Evolutionary conservation across 2,888 invertebrate species (phyloP).

Genomic region (Drosophila fulvimacula): DNA sequence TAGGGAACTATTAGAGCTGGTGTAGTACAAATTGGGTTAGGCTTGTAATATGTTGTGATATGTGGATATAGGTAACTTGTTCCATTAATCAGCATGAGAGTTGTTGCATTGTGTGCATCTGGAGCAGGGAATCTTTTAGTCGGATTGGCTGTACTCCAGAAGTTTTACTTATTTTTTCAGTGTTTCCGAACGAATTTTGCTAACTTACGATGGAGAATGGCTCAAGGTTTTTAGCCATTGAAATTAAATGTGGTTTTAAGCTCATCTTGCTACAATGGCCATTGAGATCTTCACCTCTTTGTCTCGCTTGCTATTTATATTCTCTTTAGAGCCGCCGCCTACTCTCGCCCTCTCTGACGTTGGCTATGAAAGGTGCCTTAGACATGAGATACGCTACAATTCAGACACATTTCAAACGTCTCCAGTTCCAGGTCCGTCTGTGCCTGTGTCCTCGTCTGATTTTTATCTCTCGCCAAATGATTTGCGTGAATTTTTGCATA

Average conservation of each 20-base stretch:
- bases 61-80: too few relatives aligned
- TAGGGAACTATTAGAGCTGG: too few relatives aligned
- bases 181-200: slow-evolving; percentile 21
- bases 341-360: background rate
- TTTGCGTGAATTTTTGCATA: slow-evolving; percentile 48
- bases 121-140: background rate
- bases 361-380: slow-evolving; percentile 20
- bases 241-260: slow-evolving; percentile 59
- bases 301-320: background rate
- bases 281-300: background rate
- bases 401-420: background rate
- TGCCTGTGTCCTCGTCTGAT: background rate
- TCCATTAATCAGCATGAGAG: too few relatives aligned
- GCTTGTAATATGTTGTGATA: too few relatives aligned
- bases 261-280: slow-evolving; percentile 30
- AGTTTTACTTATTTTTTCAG: background rate
- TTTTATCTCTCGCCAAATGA: slow-evolving; percentile 17
- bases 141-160: too few relatives aligned
- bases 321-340: background rate
- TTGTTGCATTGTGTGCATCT: background rate
- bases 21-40: too few relatives aligned
- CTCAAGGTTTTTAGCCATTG: slow-evolving; percentile 13
- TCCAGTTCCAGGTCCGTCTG: background rate
- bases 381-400: slow-evolving; percentile 10
- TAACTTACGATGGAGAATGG: slow-evolving; percentile 3